Evolutionary conservation across 2,113 vertebrate species (phyloP).

Genomic region (Bos indicus): DNA sequence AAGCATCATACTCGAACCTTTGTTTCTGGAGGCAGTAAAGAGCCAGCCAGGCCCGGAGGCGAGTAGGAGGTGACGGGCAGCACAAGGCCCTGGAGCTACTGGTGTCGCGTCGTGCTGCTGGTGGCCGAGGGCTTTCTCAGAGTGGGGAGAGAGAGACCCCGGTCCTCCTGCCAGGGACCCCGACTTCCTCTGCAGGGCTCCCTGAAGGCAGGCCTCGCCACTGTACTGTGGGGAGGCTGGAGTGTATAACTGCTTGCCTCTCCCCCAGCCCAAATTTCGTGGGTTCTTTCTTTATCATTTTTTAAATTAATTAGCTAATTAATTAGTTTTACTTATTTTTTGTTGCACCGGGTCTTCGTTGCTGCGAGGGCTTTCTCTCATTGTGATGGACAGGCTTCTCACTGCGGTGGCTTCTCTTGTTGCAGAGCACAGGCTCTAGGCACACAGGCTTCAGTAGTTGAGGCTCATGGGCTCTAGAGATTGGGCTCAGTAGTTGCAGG

Average conservation of each 20-base stretch:
- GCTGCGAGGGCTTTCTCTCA: neutral
- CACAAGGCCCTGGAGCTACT: neutral
- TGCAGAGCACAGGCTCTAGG: neutral
- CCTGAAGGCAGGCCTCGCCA: neutral
- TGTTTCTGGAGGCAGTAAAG: conserved; percentile 13
- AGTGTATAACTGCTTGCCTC: neutral
- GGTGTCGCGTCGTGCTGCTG: neutral
- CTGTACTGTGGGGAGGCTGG: neutral
- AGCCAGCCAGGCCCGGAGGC: neutral
- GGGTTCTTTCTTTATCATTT: neutral
- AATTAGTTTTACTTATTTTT: neutral
- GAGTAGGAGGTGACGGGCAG: neutral
- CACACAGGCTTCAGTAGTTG: neutral
- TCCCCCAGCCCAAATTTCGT: neutral
- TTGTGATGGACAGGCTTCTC: neutral
- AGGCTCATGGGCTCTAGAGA: neutral
- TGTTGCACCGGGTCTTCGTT: neutral
- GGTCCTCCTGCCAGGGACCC: neutral
- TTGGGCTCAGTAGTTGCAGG: neutral
- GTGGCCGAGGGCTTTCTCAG: neutral
- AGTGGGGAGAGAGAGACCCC: neutral
- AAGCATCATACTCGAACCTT: neutral
- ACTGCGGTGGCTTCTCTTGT: neutral
- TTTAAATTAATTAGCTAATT: neutral
- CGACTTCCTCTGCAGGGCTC: neutral